Conservation (phyloP, 2,888 invertebrate species). For the Eulithis testata region DNA sequence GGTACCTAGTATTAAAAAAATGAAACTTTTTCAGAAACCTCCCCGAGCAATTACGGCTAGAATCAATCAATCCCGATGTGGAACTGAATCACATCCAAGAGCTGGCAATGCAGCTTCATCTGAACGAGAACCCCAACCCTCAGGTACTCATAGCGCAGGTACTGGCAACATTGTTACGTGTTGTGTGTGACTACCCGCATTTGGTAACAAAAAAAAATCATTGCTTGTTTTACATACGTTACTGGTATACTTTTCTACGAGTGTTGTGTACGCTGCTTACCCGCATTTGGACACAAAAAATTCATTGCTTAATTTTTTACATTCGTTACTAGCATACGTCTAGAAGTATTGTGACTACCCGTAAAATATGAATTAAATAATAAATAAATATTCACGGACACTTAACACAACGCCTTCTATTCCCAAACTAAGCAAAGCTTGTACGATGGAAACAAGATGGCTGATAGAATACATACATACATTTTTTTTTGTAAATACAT, state of each 20-base stretch:
- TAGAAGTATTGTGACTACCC: too few relatives aligned
- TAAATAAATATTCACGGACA: too few relatives aligned
- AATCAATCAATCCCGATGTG: conserved; percentile 87
- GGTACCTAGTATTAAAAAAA: not conserved
- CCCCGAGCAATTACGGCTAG: conserved; percentile 86
- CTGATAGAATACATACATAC: too few relatives aligned
- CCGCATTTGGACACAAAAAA: not conserved
- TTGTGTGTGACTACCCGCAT: conserved; percentile 16
- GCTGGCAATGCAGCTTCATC: conserved; percentile 91
- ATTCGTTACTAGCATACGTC: too few relatives aligned
- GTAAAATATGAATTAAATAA: too few relatives aligned
- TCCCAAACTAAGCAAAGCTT: too few relatives aligned
- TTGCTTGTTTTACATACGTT: not conserved
- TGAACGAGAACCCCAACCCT: conserved; percentile 96
- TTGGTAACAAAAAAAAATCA: not conserved
- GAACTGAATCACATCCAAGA: conserved; percentile 90
- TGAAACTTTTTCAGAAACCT: conserved; percentile 74
- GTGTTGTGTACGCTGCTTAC: conserved; percentile 16
- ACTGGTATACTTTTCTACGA: too few relatives aligned
- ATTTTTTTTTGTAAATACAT: too few relatives aligned
- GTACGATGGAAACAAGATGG: too few relatives aligned
- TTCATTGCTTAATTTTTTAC: not conserved
- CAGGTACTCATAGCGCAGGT: conserved; percentile 67
- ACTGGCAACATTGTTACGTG: conserved; percentile 13
- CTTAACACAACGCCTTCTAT: too few relatives aligned